Evolutionary conservation across 1,140 invertebrate species (phyloP), one percentile per base, ranked within the genome.

Genomic region (Maniola jurtina): DNA sequence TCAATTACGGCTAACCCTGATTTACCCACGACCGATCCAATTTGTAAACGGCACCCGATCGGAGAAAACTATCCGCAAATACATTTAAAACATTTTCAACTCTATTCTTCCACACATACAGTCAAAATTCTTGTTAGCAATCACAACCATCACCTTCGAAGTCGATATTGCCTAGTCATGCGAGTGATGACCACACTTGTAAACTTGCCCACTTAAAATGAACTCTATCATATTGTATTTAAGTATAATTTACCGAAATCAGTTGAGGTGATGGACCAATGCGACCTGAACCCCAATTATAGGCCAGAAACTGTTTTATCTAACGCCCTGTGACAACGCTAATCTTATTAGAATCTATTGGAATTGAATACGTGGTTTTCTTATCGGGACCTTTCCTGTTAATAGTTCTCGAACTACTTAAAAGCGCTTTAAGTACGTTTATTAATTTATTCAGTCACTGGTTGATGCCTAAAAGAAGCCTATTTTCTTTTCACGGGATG

Each of bases 311-410:
- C 86, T 90, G 89, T 90, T 89, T 88, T 89, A 89, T 90, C 84
- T 90, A 82, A 88, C 84, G 72, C 81, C 82, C 81, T 89, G 83
- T 80, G 88, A 90, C 88, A 85, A 77, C 82, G 73, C 81, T 90
- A 90, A 89, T 90, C 86, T 89, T 84, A 86, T 90, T 90, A 85
- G 79, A 83, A 89, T 90, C 83, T 90, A 90, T 90, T 87, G 88
- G 86, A 84, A 90, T 89, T 84, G 88, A 84, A 90, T 81, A 81
- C 74, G 77, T 75, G 75, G 71, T 61, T 56, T 65, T 72, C 70
- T 72, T 71, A 59, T 76, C 66, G 70, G 69, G 64, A 33, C 58
- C 47, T 9, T 54, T 25, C 7, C 7, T 54, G 1, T 55, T 6
- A 5, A 35, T 10, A n/a, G 13, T 10, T 47, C 45, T 47, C 45